Conservation (phyloP, 2,888 invertebrate species). For the Scrobipalpa costella region DNA sequence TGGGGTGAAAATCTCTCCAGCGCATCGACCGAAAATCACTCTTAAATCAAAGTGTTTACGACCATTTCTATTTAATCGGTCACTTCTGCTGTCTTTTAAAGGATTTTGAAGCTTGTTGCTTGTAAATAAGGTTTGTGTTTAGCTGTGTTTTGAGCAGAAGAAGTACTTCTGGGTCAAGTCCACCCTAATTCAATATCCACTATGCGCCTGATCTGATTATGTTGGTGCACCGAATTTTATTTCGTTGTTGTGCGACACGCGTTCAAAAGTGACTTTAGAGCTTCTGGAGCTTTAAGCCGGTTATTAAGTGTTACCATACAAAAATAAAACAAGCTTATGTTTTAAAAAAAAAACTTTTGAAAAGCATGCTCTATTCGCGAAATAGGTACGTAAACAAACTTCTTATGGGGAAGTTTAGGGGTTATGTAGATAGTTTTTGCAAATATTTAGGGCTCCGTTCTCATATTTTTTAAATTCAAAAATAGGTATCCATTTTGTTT, state of each 20-base stretch:
- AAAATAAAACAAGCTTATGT: not conserved
- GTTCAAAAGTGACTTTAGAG: slow-evolving; percentile 40
- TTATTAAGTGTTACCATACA: slow-evolving; percentile 6
- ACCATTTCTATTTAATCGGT: not conserved
- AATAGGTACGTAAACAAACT: too few species aligned
- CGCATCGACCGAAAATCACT: not conserved
- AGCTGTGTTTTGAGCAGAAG: slow-evolving; percentile 21
- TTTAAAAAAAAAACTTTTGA: too few species aligned
- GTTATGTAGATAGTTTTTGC: too few species aligned
- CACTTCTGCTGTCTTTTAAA: not conserved
- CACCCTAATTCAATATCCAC: slow-evolving; percentile 75
- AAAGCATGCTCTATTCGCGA: too few species aligned
- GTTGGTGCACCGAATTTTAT: slow-evolving; percentile 61
- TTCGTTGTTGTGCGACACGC: slow-evolving; percentile 45
- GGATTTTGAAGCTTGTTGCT: too few species aligned
- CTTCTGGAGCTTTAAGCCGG: slow-evolving; percentile 30
- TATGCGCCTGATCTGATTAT: slow-evolving; percentile 73
- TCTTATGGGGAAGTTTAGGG: too few species aligned
- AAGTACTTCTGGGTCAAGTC: slow-evolving; percentile 60
- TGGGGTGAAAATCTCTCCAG: slow-evolving; percentile 35
- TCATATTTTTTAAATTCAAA: too few species aligned
- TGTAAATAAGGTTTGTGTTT: not conserved
- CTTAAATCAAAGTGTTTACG: not conserved
- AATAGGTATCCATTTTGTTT: too few species aligned
- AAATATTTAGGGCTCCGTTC: too few species aligned